phyloP scores from a whole-genome alignment of 2,888 invertebrate genomes.

The Drosophila bunnanda region DNA sequence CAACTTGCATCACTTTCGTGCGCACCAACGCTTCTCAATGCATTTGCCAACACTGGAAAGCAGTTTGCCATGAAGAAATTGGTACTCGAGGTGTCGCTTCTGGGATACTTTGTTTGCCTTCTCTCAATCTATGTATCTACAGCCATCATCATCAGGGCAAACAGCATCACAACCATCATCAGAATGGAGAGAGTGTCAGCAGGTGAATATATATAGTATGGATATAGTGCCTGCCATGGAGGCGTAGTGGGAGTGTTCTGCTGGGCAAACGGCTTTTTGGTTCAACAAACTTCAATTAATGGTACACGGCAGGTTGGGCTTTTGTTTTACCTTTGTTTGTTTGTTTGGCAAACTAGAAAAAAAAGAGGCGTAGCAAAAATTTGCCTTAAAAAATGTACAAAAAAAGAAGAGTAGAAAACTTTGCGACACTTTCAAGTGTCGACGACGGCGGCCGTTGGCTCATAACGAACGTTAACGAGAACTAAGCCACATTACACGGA shows the following conservation, averaged over 20 bases:
- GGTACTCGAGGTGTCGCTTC: conserved; percentile 22
- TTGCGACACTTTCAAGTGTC: conserved; percentile 72
- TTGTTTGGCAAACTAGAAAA: conserved; percentile 57
- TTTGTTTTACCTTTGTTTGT: conserved; percentile 66
- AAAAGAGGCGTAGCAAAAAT: conserved; percentile 17
- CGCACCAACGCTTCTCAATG: conserved; percentile 32
- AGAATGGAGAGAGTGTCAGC: conserved; percentile 27
- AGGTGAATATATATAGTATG: conserved; percentile 22
- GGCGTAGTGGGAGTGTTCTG: conserved; percentile 34
- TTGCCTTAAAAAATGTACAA: conserved; percentile 14
- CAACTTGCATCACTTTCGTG: conserved; percentile 9
- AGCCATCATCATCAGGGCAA: conserved; percentile 18
- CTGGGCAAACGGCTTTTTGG: conserved; percentile 73
- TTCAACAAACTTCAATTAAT: conserved; percentile 80
- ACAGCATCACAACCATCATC: conserved; percentile 25
- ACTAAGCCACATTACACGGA: conserved; percentile 6
- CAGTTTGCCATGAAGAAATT: conserved; percentile 20
- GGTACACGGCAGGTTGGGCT: conserved; percentile 53
- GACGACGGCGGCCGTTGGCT: conserved; percentile 44
- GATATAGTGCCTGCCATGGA: conserved; percentile 15
- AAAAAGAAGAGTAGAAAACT: conserved; percentile 16
- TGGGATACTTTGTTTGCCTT: conserved; percentile 15
- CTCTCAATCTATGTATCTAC: conserved; percentile 25
- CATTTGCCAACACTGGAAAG: conserved; percentile 28
- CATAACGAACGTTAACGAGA: conserved; percentile 56